Conservation (phyloP, 2,888 invertebrate species). For the Drosophila fulvimacula region DNA sequence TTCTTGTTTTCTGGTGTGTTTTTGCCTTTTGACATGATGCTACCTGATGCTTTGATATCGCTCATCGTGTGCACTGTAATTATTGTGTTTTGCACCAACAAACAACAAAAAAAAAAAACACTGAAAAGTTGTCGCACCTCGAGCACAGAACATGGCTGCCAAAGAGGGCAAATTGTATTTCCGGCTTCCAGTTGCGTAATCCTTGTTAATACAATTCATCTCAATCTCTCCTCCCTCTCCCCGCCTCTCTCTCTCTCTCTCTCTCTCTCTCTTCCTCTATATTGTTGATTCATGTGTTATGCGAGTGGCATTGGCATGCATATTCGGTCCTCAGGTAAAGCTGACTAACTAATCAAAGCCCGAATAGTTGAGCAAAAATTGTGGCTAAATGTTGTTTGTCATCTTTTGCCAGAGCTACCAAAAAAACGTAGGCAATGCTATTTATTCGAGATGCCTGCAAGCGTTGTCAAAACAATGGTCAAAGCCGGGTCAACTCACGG, state of each 20-base stretch:
- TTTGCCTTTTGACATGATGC: conserved; percentile 13
- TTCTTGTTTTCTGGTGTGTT: not conserved
- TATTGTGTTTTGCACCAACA: conserved; percentile 3
- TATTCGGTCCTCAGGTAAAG: conserved; percentile 1
- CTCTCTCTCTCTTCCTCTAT: not conserved
- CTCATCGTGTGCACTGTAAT: conserved; percentile 12
- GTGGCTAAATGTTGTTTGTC: conserved; percentile 27
- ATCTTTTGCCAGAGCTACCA: conserved; percentile 33
- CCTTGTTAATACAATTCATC: not conserved
- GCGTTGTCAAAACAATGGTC: conserved; percentile 51
- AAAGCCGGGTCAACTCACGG: conserved; percentile 28
- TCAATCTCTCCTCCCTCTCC: not conserved
- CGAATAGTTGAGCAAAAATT: conserved; percentile 19
- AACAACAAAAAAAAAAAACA: conserved; percentile 11
- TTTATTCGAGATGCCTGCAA: conserved; percentile 7
- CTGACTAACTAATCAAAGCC: conserved; percentile 43
- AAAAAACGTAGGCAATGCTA: conserved; percentile 21
- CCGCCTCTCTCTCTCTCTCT: not conserved
- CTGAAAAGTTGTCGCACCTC: conserved; percentile 7
- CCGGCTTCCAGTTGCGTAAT: conserved; percentile 26
- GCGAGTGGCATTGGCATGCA: conserved; percentile 12
- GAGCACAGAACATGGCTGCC: conserved; percentile 16
- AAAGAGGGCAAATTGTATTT: conserved; percentile 16
- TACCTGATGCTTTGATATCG: conserved; percentile 41
- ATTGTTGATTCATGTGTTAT: not conserved